A percentile compares a stretch with the other conserved stretches of the same genome.
Conservation (phyloP, 2,113 vertebrate genomes). For the Eulacestoma nigropectus region DNA sequence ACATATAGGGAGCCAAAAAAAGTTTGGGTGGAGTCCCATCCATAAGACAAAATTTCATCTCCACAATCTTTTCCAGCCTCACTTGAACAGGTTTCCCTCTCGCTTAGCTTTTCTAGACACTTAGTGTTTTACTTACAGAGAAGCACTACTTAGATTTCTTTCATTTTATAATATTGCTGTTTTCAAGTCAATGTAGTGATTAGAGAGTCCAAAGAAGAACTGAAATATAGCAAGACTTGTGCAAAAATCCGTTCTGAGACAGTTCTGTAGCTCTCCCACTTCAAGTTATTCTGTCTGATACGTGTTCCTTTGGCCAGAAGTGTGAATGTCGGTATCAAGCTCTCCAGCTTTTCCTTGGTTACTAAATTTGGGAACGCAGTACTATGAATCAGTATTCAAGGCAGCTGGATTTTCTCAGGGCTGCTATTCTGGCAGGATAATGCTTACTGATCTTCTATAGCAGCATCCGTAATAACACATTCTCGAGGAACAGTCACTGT, state of each 20-base stretch:
- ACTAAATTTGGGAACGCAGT: constrained; percentile 13
- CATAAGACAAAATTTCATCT: not conserved
- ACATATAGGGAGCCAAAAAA: not conserved
- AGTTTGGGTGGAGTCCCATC: not conserved
- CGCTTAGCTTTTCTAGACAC: not conserved
- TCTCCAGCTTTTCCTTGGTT: not conserved
- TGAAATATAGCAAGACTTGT: not conserved
- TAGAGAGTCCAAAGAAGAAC: not conserved
- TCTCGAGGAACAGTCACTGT: constrained; percentile 11
- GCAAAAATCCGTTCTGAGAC: not conserved
- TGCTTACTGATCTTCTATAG: constrained; percentile 50
- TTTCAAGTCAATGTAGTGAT: not conserved
- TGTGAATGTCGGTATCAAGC: not conserved
- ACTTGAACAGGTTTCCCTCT: not conserved
- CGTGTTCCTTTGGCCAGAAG: not conserved
- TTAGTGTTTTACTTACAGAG: not conserved
- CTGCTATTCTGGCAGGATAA: constrained; percentile 55
- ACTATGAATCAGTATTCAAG: constrained; percentile 32
- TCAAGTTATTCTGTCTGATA: not conserved
- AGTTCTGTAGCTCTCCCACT: not conserved
- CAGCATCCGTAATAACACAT: not conserved
- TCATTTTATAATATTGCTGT: not conserved
- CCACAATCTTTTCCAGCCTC: not conserved
- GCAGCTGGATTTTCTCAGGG: constrained; percentile 32
- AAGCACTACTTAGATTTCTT: not conserved